phyloP scores from a whole-genome alignment of 2,797 vertebrate species.

The Dryobates pubescens region DNA sequence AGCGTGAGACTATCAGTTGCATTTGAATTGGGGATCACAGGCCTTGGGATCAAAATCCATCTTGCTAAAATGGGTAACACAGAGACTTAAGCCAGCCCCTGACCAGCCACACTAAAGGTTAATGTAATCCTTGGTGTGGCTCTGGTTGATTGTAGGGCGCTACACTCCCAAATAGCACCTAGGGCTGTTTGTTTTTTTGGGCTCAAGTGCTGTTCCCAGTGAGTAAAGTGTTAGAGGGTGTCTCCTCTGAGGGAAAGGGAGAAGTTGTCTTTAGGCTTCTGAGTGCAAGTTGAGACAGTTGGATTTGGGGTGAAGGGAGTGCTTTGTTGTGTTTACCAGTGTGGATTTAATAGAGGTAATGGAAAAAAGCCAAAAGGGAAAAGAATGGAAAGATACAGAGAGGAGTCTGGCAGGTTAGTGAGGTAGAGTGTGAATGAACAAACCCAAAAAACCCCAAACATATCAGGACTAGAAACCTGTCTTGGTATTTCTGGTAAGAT shows the following conservation, averaged over 20 bases:
- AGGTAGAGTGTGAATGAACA: background rate
- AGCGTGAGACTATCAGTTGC: background rate
- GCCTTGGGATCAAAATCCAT: background rate
- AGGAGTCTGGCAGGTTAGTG: background rate
- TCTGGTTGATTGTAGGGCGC: background rate
- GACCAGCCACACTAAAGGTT: background rate
- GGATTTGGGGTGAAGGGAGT: background rate
- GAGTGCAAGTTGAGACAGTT: background rate
- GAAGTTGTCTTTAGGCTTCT: background rate
- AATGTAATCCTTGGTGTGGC: rapidly evolving
- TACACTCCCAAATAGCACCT: rapidly evolving
- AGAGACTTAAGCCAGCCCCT: background rate
- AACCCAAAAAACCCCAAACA: background rate
- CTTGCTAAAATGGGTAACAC: background rate
- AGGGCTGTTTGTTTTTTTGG: rapidly evolving
- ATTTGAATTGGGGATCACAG: rapidly evolving
- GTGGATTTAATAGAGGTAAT: background rate
- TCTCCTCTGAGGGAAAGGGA: background rate
- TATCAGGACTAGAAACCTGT: background rate
- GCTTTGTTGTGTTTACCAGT: background rate
- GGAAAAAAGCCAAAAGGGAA: background rate
- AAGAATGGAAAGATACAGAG: background rate
- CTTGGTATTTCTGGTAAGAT: background rate
- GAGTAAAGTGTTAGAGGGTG: background rate
- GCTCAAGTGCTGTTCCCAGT: background rate